Base-by-base conservation (phyloP, 2,797 vertebrate species). In the Acanthopagrus latus region DNA sequence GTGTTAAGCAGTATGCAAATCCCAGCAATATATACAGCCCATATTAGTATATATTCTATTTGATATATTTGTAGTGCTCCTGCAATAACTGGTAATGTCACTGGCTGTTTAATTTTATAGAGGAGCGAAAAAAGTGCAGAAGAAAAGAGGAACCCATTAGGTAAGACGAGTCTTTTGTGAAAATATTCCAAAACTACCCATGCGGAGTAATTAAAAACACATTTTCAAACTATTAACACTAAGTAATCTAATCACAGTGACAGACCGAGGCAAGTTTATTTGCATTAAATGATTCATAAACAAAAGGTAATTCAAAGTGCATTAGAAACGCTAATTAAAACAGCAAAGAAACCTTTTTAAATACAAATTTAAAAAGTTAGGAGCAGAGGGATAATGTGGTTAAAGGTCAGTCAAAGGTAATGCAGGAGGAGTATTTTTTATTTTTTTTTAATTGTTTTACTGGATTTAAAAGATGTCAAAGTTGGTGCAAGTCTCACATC, bases 1-100 rank as follows among this genome's bases (percentile, higher is more conserved):
- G 75, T 78, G 73, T 88, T 80, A 85, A 87, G 62, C 64, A 51
- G 62, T 64, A 76, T 79, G 76, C 72, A 90, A 86, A 88, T 65
- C 64, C 21, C 62, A 71, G 66, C 5, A 0, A 44, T 41, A 63
- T 69, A 38, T 38, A 38, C 8, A 38, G 38, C 38, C 38, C 10
- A 38, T 10, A 38, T 38, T 38, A 8, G 33, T 38, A 38, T 38
- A 38, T 38, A 38, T 10, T 38, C 38, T 38, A 38, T 10, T 38
- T 38, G 38, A 9, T 10, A 73, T 48, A 64, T 83, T 79, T 76
- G 7, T 54, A 51, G 54, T 52, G 64, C 27, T 14, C 3, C 43
- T 33, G 29, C 51, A 23, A 73, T 74, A 59, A 65, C 73, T 54
- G 58, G 13, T 44, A 41, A 85, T 78, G 71, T 59, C 48, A 46